These are phyloP conservation scores for Branchellion lobata DNA, from an alignment of 2,888 invertebrate genomes.

Conservation along the genomic window DNA sequence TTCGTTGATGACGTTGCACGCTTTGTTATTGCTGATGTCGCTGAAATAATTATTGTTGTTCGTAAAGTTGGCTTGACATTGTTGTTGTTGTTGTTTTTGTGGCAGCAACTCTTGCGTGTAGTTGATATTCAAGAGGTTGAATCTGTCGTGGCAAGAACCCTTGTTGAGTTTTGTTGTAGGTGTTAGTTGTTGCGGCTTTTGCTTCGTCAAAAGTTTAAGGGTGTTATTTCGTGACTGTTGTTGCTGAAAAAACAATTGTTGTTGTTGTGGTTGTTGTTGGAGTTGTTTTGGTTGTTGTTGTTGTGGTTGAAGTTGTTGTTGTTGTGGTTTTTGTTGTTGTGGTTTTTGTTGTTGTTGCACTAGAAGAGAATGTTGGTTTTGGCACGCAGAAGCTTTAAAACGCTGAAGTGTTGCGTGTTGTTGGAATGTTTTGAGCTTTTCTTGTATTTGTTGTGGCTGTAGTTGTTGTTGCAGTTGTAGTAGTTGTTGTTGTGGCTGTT, in stretches of 20 bases:
- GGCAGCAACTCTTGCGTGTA: not conserved
- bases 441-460: not conserved
- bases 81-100: conserved; percentile 1
- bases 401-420: not conserved
- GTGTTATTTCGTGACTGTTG: not conserved
- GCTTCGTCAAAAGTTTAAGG: not conserved
- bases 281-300: not conserved
- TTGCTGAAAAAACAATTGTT: not conserved
- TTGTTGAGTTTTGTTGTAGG: not conserved
- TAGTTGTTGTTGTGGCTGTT: not conserved
- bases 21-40: too few species aligned
- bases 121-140: conserved; percentile 3
- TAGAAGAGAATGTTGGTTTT: not conserved
- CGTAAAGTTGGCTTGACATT: not conserved
- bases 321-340: not conserved
- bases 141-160: not conserved
- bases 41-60: not conserved
- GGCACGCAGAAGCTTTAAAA: not conserved
- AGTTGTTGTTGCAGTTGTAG: not conserved
- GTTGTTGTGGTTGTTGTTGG: not conserved
- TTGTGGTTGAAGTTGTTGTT: not conserved
- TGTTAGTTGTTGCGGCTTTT: too few species aligned
- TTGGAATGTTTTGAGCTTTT: not conserved
- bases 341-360: not conserved
- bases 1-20: too few species aligned